Evolutionary conservation across 2,113 vertebrate genomes (phyloP).

Genomic region (Petrocephalus zakoni): DNA sequence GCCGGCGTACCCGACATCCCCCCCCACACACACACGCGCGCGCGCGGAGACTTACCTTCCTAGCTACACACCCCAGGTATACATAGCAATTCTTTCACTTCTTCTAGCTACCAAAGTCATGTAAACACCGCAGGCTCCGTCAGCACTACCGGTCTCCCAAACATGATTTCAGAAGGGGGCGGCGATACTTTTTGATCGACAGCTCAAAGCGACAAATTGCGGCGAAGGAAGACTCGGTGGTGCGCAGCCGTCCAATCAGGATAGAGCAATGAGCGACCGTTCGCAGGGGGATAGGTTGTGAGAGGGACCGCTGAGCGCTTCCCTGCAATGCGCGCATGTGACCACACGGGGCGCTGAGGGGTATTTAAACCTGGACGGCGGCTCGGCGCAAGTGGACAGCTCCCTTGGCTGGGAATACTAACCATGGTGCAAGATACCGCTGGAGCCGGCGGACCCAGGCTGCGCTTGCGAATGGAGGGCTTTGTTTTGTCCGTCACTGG

Average conservation of each 20-base stretch:
- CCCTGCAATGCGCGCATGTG: constrained; percentile 49
- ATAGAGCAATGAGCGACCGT: neutral
- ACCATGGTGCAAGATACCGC: neutral
- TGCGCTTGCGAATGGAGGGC: neutral
- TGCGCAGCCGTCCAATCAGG: constrained; percentile 44
- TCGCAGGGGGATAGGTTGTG: constrained; percentile 4
- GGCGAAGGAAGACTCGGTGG: neutral
- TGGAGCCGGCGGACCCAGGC: constrained; percentile 7
- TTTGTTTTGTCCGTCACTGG: neutral
- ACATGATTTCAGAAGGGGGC: constrained; percentile 6
- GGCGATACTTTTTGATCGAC: constrained; percentile 24
- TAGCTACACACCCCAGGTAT: constrained; percentile 16
- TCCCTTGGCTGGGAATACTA: constrained; percentile 12
- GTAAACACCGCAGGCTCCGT: constrained; percentile 17
- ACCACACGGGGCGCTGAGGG: constrained; percentile 47
- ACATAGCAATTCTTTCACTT: constrained; percentile 16
- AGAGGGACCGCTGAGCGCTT: constrained; percentile 33
- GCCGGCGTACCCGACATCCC: neutral
- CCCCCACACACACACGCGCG: neutral
- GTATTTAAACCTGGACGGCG: constrained; percentile 54
- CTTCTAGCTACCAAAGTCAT: neutral
- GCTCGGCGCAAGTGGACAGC: constrained; percentile 46
- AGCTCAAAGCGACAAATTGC: constrained; percentile 38
- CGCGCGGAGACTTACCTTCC: constrained; percentile 8
- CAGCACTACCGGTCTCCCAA: constrained; percentile 25